phyloP scores from a whole-genome alignment of 2,113 vertebrate species.

The Micronycteris hirsuta region DNA sequence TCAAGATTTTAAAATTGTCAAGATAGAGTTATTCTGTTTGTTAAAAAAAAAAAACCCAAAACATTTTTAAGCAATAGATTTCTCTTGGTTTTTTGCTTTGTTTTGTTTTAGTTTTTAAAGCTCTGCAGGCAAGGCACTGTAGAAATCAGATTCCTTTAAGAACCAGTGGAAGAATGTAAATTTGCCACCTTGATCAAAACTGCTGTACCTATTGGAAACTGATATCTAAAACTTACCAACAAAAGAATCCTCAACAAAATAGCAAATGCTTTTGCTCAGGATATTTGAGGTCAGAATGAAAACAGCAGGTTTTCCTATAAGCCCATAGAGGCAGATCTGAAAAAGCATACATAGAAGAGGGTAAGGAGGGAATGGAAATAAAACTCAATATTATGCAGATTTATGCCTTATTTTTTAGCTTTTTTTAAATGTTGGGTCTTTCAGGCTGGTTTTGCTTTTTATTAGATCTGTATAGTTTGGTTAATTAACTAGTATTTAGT shows the following conservation, averaged over 20 bases:
- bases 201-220: not conserved
- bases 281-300: slow-evolving; percentile 2
- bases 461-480: slow-evolving; percentile 84
- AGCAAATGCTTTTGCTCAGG: not conserved
- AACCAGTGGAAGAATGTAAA: slow-evolving; percentile 49
- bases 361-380: slow-evolving; percentile 69
- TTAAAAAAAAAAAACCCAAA: slow-evolving; percentile 8
- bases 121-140: slow-evolving; percentile 48
- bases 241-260: slow-evolving; percentile 1
- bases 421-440: slow-evolving; percentile 82
- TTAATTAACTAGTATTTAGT: slow-evolving; percentile 77
- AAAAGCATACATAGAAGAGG: slow-evolving; percentile 42
- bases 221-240: not conserved
- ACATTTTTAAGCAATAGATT: slow-evolving; percentile 51
- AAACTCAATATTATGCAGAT: slow-evolving; percentile 80
- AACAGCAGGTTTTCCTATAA: slow-evolving; percentile 45
- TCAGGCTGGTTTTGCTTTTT: slow-evolving; percentile 78
- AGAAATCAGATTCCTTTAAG: slow-evolving; percentile 44
- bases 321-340: slow-evolving; percentile 49
- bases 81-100: not conserved
- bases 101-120: not conserved
- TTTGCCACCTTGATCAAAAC: slow-evolving; percentile 11
- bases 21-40: not conserved
- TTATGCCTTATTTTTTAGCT: slow-evolving; percentile 83
- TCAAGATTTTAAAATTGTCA: slow-evolving; percentile 17